Evolutionary conservation across 2,888 invertebrate genomes (phyloP).

Genomic region (Tinea semifulvella): DNA sequence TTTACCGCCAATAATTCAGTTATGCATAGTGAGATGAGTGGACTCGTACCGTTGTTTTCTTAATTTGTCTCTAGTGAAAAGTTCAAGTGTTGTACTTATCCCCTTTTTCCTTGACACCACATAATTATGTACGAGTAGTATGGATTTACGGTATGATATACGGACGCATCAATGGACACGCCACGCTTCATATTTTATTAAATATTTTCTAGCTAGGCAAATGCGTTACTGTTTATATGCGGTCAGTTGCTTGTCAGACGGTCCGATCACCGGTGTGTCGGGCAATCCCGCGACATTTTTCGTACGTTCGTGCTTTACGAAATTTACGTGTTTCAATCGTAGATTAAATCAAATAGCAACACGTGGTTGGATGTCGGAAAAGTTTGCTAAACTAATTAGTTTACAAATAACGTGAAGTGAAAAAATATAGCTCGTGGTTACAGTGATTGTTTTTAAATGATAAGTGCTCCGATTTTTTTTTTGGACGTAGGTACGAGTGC

Average conservation of each 20-base stretch:
- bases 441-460: no score
- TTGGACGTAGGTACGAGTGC: no score
- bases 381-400: slow-evolving; percentile 33
- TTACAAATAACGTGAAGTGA: no score
- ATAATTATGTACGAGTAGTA: no score
- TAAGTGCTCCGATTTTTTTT: no score
- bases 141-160: background rate
- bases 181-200: slow-evolving; percentile 12
- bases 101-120: no score
- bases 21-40: no score
- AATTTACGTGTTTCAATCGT: slow-evolving; percentile 1
- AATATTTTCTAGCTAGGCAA: slow-evolving; percentile 14
- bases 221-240: slow-evolving; percentile 9
- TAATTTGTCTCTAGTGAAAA: no score
- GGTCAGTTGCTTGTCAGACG: slow-evolving; percentile 13
- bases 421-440: no score
- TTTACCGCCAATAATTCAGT: no score
- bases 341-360: slow-evolving; percentile 28
- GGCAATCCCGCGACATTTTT: background rate
- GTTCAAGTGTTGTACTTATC: no score
- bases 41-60: no score
- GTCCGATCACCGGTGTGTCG: slow-evolving; percentile 3
- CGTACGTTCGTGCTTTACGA: slow-evolving; percentile 1
- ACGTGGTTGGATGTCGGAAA: slow-evolving; percentile 36
- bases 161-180: slow-evolving; percentile 5